phyloP scores from a whole-genome alignment of 2,797 vertebrate genomes.

The Brachymystax lenok region DNA sequence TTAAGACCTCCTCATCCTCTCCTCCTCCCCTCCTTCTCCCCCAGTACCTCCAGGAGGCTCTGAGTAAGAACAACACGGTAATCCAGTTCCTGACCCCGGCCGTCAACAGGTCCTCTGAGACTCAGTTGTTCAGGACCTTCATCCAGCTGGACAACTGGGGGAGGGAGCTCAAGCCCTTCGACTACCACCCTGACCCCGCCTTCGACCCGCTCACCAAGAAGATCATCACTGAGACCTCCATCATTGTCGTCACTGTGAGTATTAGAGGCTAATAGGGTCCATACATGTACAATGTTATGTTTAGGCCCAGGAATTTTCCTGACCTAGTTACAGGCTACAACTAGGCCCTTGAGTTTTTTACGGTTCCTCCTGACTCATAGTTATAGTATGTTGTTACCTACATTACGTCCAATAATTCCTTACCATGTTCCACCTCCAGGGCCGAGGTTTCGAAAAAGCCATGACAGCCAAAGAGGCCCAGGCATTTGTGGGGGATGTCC shows the following conservation, averaged over 20 bases:
- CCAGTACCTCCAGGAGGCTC: conserved; percentile 71
- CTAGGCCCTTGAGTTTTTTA: background rate
- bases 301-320: background rate
- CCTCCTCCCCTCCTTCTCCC: background rate
- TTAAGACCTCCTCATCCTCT: background rate
- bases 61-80: conserved; percentile 77
- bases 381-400: background rate
- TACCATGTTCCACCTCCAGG: conserved; percentile 68
- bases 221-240: conserved; percentile 77
- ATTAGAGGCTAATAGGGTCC: background rate
- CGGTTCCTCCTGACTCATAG: background rate
- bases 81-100: conserved; percentile 84
- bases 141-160: conserved; percentile 84
- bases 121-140: conserved; percentile 72
- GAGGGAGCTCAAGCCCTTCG: conserved; percentile 77
- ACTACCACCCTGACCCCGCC: conserved; percentile 83
- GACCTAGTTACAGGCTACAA: background rate
- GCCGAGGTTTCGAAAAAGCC: conserved; percentile 89
- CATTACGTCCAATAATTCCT: background rate
- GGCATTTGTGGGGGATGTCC: conserved; percentile 89
- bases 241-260: conserved; percentile 72
- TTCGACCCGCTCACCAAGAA: conserved; percentile 82
- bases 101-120: conserved; percentile 62
- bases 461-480: conserved; percentile 93
- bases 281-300: background rate